These are phyloP conservation scores for Okapia johnstoni DNA, from an alignment of 2,113 vertebrate species.

Conservation along the genomic window DNA sequence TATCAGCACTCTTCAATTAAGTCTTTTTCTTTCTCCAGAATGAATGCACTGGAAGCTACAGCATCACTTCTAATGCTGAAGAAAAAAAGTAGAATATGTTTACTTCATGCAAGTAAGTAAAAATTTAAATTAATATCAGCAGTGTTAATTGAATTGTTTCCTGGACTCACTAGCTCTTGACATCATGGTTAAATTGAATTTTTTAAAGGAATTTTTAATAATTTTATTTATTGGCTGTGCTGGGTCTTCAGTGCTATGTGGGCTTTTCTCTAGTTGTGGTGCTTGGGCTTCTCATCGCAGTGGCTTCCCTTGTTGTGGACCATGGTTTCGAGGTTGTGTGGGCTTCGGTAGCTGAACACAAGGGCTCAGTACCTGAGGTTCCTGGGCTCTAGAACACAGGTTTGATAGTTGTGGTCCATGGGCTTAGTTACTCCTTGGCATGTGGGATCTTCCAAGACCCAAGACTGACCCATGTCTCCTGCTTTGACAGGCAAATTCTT, in stretches of 20 bases:
- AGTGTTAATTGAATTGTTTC: background rate
- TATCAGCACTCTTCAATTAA: background rate
- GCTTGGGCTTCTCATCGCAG: background rate
- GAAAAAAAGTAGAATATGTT: background rate
- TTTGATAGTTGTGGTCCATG: background rate
- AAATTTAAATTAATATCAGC: background rate
- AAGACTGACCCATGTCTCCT: background rate
- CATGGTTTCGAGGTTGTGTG: fast-evolving
- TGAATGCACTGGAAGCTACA: background rate
- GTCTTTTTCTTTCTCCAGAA: background rate
- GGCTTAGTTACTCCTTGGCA: background rate
- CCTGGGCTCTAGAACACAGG: fast-evolving
- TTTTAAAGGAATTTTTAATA: background rate
- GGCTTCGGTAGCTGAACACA: background rate
- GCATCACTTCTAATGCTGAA: background rate
- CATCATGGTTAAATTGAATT: background rate
- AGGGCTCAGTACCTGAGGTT: background rate
- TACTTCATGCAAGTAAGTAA: background rate
- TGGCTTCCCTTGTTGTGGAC: background rate
- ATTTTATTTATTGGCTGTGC: background rate
- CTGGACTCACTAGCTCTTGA: background rate
- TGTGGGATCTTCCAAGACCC: fast-evolving
- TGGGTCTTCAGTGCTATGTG: background rate
- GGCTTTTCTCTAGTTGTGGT: background rate
- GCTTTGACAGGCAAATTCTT: background rate